Evolutionary conservation across 2,888 invertebrate species (phyloP), one percentile per base, ranked within the genome.

Genomic region (Lomographa bimaculata): DNA sequence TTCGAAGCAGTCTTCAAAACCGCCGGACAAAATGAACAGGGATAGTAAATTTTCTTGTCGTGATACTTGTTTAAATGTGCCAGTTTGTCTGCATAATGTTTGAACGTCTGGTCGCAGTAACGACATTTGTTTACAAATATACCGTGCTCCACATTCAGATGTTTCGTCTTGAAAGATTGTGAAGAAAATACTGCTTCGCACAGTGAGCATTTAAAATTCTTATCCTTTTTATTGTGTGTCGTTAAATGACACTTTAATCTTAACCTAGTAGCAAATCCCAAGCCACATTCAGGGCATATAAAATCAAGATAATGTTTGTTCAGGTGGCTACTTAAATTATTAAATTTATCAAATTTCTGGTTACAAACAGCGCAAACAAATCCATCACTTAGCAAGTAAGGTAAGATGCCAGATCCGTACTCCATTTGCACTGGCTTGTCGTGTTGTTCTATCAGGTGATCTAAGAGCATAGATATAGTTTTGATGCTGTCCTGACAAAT

Each of bases 1-100:
- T 69, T 70, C 33, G 82, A 77, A 27, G 68, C 76, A 64, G 79
- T 66, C 0, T 69, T 57, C 33, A 89, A 89, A 4, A 85, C 76
- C 0, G 79, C 64, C 1, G 76, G 24, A 32, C 87, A 89, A n/a
- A 81, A 55, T 9, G 65, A 72, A 34, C 87, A 89, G 0, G 76
- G 71, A 25, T 80, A 87, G 8, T 81, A 78, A 0, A 82, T 59
- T 25, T 72, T 77, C 23, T 64, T 72, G 11, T 64, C 68, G 27
- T 89, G 87, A 0, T 46, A 42, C 3, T 64, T 46, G 12, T 75
- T 74, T 24, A 89, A 46, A 61, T 79, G 79, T 8, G 65, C 76
- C 0, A 67, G 53, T 30, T 86, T 65, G 7, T 74, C 68, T 0
- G 64, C 55, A 35, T 83, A 84, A 0, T 61, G 60, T 53, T 74